Evolutionary conservation across 2,113 vertebrate genomes (phyloP).

Genomic region (Neofelis nebulosa): DNA sequence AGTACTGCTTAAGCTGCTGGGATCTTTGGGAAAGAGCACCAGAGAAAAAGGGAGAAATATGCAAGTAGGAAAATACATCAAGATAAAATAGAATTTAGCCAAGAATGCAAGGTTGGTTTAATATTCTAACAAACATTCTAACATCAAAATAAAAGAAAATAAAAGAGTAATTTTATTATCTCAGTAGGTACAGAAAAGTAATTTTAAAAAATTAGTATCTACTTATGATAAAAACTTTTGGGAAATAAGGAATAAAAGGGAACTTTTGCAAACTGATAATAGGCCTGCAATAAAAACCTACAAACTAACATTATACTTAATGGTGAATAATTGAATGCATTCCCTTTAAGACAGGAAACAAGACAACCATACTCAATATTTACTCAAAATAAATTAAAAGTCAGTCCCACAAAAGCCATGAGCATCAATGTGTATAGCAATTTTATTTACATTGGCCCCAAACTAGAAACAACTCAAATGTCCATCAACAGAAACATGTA

Average conservation of each 20-base stretch:
- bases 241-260: neutral
- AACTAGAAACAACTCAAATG: neutral
- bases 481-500: neutral
- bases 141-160: neutral
- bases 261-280: neutral
- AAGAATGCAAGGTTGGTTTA: constrained; percentile 1
- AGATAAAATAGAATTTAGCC: neutral
- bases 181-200: neutral
- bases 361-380: neutral
- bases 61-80: neutral
- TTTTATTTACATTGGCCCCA: neutral
- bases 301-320: neutral
- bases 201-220: neutral
- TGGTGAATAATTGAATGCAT: neutral
- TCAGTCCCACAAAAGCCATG: neutral
- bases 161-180: neutral
- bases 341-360: neutral
- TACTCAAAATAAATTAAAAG: neutral
- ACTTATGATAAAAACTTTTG: neutral
- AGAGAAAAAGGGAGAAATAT: neutral
- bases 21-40: neutral
- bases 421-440: neutral
- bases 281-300: neutral
- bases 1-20: neutral
- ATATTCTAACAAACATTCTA: neutral